Conservation (phyloP, 2,797 vertebrate genomes). For the Leptoclinus maculatus region DNA sequence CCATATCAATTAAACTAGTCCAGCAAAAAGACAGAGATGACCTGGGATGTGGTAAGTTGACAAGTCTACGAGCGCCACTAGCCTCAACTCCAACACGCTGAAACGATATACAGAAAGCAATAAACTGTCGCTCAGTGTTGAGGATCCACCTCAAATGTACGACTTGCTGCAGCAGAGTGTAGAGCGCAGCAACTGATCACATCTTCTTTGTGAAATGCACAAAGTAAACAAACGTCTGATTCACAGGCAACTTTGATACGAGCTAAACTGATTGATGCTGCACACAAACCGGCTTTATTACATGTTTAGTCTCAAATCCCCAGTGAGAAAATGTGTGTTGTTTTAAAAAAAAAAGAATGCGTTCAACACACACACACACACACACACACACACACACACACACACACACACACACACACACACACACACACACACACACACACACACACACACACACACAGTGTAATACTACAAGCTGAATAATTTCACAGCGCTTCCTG, state of each 20-base stretch:
- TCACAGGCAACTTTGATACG: slow-evolving; percentile 42
- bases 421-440: slow-evolving; percentile 10
- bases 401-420: slow-evolving; percentile 7
- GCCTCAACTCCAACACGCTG: neutral
- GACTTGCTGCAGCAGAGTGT: slow-evolving; percentile 17
- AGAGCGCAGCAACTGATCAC: slow-evolving; percentile 10
- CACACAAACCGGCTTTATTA: slow-evolving; percentile 27
- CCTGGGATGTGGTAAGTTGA: neutral
- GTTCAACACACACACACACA: neutral
- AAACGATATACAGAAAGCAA: neutral
- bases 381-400: slow-evolving; percentile 1
- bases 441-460: neutral
- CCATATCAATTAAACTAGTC: slow-evolving; percentile 21
- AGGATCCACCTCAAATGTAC: slow-evolving; percentile 3
- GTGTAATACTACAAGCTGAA: slow-evolving; percentile 22
- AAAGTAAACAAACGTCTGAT: slow-evolving; percentile 39
- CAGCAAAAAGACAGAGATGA: neutral
- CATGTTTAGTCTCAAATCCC: slow-evolving; percentile 41
- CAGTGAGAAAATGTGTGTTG: slow-evolving; percentile 17
- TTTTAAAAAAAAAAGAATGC: slow-evolving; percentile 5
- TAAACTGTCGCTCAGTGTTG: slow-evolving; percentile 15
- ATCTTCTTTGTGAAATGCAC: slow-evolving; percentile 17
- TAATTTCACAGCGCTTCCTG: slow-evolving; percentile 34
- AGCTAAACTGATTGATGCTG: slow-evolving; percentile 29
- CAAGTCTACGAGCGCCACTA: neutral